Evolutionary conservation across 2,797 vertebrate genomes (phyloP).

Genomic region (Paratrypauchen microcephalus): DNA sequence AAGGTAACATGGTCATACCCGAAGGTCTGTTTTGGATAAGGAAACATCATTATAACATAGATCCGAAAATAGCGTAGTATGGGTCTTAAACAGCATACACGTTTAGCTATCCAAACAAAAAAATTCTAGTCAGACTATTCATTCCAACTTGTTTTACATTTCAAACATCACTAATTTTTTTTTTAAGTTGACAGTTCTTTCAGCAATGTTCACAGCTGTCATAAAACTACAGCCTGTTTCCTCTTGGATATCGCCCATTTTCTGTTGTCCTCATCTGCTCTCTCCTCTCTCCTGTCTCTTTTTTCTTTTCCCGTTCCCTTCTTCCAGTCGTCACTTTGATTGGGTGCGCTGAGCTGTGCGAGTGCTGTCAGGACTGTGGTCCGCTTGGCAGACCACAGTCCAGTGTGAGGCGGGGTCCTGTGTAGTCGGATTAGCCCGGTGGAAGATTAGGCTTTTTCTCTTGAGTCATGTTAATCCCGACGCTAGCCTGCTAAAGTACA

Average conservation of each 20-base stretch:
- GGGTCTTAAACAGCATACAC: no score
- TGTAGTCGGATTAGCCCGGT: slow-evolving; percentile 59
- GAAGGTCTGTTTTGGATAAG: no score
- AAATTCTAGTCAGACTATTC: no score
- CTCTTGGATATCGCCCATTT: slow-evolving; percentile 22
- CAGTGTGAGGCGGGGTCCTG: slow-evolving; percentile 27
- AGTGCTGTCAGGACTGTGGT: slow-evolving; percentile 40
- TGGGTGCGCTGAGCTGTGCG: slow-evolving; percentile 36
- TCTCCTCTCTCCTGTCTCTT: slow-evolving; percentile 10
- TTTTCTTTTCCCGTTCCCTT: slow-evolving; percentile 1
- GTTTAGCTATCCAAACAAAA: no score
- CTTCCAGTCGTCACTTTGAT: slow-evolving; percentile 42
- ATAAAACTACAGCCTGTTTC: slow-evolving; percentile 48
- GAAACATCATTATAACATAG: no score
- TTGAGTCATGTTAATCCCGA: slow-evolving; percentile 68
- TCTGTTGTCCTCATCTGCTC: slow-evolving; percentile 13
- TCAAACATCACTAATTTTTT: no score
- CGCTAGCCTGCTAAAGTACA: slow-evolving; percentile 38
- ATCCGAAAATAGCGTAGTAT: no score
- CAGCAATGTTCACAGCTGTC: slow-evolving; percentile 41
- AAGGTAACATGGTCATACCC: no score
- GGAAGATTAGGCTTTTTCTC: slow-evolving; percentile 65
- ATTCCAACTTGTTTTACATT: no score
- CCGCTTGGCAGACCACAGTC: slow-evolving; percentile 34
- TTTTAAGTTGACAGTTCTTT: neutral